Conservation (phyloP, 2,888 invertebrate genomes). For the Napeogenes inachia region DNA sequence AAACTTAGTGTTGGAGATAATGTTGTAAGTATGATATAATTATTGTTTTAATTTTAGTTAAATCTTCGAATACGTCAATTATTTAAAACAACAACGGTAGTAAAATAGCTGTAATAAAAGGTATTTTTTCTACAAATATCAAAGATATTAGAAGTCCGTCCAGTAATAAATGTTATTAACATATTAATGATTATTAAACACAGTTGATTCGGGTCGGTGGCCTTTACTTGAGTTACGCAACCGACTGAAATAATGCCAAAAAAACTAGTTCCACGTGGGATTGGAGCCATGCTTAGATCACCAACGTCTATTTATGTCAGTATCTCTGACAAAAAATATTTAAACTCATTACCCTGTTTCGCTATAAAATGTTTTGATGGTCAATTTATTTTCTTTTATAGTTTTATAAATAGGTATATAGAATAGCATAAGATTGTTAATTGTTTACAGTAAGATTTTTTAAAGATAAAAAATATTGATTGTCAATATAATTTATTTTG, state of each 20-base stretch:
- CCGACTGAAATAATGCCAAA: conserved; percentile 63
- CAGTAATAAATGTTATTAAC: conserved; percentile 63
- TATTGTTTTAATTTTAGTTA: no score
- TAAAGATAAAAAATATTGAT: no score
- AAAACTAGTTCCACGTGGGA: conserved; percentile 68
- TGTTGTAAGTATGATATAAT: conserved; percentile 23
- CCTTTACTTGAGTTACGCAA: conserved; percentile 62
- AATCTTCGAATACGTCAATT: no score
- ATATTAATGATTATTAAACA: conserved; percentile 60
- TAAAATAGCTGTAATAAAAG: no score
- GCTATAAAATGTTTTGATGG: no score
- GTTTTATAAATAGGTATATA: background rate
- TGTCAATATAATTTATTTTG: no score
- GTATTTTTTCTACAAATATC: conserved; percentile 13
- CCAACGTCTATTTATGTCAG: background rate
- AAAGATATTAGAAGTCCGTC: conserved; percentile 44
- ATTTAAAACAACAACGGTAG: background rate
- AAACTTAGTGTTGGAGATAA: conserved; percentile 36
- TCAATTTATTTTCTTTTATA: no score
- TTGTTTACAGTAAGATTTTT: no score
- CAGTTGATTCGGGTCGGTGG: conserved; percentile 53
- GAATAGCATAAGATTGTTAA: background rate
- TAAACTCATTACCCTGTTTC: conserved; percentile 1
- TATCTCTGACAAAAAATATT: background rate
- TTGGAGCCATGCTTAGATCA: conserved; percentile 18